Conservation (phyloP, 2,113 vertebrate species). For the Pseudois nayaur region DNA sequence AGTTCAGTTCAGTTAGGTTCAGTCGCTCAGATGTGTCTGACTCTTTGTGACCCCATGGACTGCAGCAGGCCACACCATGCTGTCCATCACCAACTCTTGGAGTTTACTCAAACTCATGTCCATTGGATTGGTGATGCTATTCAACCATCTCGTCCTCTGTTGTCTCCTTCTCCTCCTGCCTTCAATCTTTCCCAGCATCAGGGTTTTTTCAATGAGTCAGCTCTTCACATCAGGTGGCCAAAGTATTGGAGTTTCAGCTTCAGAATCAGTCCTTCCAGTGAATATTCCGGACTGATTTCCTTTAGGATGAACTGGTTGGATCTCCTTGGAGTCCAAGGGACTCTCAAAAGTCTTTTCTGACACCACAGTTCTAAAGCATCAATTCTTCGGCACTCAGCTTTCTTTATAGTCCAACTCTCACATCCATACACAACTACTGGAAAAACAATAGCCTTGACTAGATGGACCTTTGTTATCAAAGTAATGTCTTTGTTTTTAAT, state of each 20-base stretch:
- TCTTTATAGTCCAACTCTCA: not conserved
- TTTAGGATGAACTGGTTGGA: not conserved
- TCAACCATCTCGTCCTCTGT: not conserved
- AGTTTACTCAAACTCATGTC: not conserved
- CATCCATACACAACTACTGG: not conserved
- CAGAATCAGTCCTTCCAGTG: not conserved
- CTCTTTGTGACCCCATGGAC: not conserved
- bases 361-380: not conserved
- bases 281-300: not conserved
- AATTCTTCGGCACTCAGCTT: fast-evolving
- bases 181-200: not conserved
- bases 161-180: fast-evolving
- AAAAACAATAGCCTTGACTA: not conserved
- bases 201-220: not conserved
- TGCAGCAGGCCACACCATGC: fast-evolving
- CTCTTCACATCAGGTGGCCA: not conserved
- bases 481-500: not conserved
- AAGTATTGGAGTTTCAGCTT: not conserved
- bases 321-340: not conserved
- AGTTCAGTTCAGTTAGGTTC: not conserved
- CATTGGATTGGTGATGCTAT: not conserved
- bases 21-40: fast-evolving
- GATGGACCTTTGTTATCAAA: not conserved
- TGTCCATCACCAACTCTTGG: not conserved
- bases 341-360: not conserved